phyloP scores from a whole-genome alignment of 2,113 vertebrate species.

The cattle (Bos taurus) region DNA sequence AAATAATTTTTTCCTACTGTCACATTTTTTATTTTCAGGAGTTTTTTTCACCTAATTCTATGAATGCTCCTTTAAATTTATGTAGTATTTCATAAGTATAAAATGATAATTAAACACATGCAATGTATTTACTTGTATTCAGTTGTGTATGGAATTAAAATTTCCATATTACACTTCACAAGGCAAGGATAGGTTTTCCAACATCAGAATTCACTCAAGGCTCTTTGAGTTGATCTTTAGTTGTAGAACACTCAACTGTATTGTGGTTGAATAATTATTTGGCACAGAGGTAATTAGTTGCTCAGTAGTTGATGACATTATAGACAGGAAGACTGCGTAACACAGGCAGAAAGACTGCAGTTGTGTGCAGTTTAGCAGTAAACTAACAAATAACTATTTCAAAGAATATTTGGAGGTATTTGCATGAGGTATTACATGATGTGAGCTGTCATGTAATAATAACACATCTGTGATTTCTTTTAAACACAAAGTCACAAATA shows the following conservation, averaged over 20 bases:
- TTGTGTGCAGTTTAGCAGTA: not conserved
- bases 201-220: not conserved
- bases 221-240: not conserved
- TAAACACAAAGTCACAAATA: not conserved
- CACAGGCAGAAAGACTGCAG: not conserved
- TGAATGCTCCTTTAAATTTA: not conserved
- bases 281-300: slow-evolving; percentile 5
- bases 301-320: not conserved
- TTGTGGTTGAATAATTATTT: not conserved
- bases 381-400: not conserved
- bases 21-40: not conserved
- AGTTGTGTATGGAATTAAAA: not conserved
- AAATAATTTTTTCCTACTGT: not conserved
- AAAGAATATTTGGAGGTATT: not conserved
- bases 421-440: not conserved
- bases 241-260: not conserved
- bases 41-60: not conserved
- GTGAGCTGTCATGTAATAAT: not conserved
- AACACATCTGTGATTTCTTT: slow-evolving; percentile 16
- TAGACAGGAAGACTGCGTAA: not conserved
- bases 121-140: not conserved
- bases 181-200: not conserved
- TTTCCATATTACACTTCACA: not conserved
- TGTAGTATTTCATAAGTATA: not conserved
- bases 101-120: not conserved